These are phyloP conservation scores for Gymnoscelis rufifasciata DNA, from an alignment of 2,888 invertebrate species.

Conservation along the genomic window DNA sequence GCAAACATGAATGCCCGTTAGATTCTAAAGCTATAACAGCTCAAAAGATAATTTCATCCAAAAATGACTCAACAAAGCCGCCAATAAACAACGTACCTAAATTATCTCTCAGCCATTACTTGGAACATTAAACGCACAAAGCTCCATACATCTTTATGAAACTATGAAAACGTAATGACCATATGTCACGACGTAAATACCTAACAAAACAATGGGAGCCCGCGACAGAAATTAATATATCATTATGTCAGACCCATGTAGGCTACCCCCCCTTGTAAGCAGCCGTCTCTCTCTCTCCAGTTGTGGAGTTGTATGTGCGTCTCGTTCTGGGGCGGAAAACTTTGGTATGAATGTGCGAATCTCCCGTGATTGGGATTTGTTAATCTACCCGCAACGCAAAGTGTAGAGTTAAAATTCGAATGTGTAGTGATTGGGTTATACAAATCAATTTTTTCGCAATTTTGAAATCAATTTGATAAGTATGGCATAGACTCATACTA, in stretches of 20 bases:
- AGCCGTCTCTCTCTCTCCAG: constrained; percentile 36
- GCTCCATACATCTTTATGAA: constrained; percentile 66
- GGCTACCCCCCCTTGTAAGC: constrained; percentile 44
- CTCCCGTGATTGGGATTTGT: constrained; percentile 73
- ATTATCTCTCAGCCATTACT: constrained; percentile 55
- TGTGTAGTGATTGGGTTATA: constrained; percentile 24
- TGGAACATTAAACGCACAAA: constrained; percentile 69
- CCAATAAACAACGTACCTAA: constrained; percentile 41
- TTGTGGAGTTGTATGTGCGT: constrained; percentile 22
- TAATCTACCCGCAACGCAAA: constrained; percentile 59
- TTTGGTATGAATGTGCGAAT: constrained; percentile 65
- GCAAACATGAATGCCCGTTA: too few species aligned
- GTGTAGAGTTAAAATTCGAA: constrained; percentile 68
- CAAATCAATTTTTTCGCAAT: background rate
- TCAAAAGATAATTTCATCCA: background rate
- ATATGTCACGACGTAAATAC: constrained; percentile 75
- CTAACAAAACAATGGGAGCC: constrained; percentile 74
- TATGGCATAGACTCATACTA: too few species aligned
- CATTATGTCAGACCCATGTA: constrained; percentile 77
- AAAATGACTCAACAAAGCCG: background rate
- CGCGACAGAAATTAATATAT: constrained; percentile 79
- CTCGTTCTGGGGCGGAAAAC: constrained; percentile 56
- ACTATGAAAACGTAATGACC: constrained; percentile 79
- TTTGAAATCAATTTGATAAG: too few species aligned
- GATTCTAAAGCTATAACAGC: background rate